Evolutionary conservation across 2,113 vertebrate genomes (phyloP).

Genomic region (Fukomys damarensis): DNA sequence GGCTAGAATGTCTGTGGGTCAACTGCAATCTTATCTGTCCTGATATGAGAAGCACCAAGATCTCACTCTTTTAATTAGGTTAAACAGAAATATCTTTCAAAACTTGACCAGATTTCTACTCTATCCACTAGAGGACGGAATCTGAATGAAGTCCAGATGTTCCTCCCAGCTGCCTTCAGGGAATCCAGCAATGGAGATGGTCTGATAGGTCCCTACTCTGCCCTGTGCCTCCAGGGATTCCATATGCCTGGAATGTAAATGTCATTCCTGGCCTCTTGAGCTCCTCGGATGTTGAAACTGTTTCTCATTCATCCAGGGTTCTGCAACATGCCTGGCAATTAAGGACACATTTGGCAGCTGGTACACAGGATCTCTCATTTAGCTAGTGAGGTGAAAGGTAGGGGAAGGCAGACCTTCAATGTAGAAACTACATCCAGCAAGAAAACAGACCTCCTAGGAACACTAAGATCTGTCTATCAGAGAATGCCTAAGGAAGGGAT

Average conservation of each 20-base stretch:
- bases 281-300: not conserved
- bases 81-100: not conserved
- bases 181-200: not conserved
- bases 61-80: constrained; percentile 13
- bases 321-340: not conserved
- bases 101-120: not conserved
- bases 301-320: not conserved
- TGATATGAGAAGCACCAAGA: not conserved
- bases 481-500: not conserved
- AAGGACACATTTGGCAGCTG: not conserved
- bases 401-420: not conserved
- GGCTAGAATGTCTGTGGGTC: not conserved
- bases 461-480: not conserved
- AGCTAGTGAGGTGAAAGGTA: not conserved
- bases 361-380: not conserved
- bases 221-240: not conserved
- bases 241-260: not conserved
- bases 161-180: not conserved
- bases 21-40: not conserved
- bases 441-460: not conserved
- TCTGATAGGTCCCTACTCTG: not conserved
- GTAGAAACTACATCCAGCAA: not conserved
- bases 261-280: not conserved
- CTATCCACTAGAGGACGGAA: not conserved
- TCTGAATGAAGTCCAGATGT: not conserved